Conservation (phyloP, 2,113 vertebrate genomes). For the Phyllopteryx taeniolatus region DNA sequence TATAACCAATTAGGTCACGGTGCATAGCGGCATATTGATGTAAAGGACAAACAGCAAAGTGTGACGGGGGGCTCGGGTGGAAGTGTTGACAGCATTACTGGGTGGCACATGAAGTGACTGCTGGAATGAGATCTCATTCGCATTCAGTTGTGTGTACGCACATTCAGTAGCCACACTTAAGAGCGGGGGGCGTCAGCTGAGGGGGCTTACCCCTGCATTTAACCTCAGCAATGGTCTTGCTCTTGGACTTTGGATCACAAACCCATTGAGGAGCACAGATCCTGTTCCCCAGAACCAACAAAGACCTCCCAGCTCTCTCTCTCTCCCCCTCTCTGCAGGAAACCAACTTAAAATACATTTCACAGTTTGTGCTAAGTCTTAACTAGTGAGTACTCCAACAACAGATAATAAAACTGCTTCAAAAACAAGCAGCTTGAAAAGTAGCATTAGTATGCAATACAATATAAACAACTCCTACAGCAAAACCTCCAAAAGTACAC, state of each 20-base stretch:
- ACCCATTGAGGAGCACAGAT: conserved; percentile 1
- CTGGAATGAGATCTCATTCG: background rate
- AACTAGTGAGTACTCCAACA: conserved; percentile 13
- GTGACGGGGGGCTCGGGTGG: background rate
- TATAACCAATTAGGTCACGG: background rate
- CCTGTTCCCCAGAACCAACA: background rate
- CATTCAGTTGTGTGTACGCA: conserved; percentile 9
- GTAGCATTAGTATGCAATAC: background rate
- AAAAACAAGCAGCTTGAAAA: background rate
- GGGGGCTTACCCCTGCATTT: conserved; percentile 45
- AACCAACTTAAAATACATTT: conserved; percentile 15
- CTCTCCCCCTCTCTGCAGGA: background rate
- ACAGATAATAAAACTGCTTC: conserved; percentile 7
- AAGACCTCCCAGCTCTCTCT: background rate
- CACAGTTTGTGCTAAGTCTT: conserved; percentile 16
- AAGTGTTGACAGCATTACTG: conserved; percentile 17
- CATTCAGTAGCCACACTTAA: background rate
- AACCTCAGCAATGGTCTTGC: conserved; percentile 24
- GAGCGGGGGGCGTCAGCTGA: conserved; percentile 40
- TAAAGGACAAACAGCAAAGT: background rate
- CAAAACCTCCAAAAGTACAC: too few species aligned
- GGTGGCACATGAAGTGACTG: conserved; percentile 1
- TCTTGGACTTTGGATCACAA: conserved; percentile 3
- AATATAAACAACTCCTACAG: background rate
- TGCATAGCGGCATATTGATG: background rate